phyloP scores from a whole-genome alignment of 2,113 vertebrate species.

The Mormyrus iriodes region DNA sequence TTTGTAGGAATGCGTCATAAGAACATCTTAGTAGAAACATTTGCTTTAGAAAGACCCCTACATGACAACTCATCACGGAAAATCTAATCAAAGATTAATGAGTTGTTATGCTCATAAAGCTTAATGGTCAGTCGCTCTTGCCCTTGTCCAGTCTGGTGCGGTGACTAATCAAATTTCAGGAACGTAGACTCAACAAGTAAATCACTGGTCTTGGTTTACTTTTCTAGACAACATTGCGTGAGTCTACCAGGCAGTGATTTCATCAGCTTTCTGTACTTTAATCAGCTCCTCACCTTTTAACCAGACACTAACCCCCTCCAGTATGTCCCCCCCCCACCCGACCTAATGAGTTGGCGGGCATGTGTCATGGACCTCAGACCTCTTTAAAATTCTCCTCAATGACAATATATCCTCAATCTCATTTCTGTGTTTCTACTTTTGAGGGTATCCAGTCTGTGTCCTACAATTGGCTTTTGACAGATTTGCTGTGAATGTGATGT shows the following conservation, averaged over 20 bases:
- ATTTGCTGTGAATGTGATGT: not conserved
- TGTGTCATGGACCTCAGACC: not conserved
- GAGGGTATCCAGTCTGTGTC: not conserved
- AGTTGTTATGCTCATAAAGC: constrained; percentile 1
- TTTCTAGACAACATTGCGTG: constrained; percentile 5
- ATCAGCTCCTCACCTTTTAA: constrained; percentile 2
- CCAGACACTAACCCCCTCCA: not conserved
- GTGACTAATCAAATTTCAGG: constrained; percentile 57
- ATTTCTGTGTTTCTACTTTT: not conserved
- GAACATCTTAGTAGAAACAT: not conserved
- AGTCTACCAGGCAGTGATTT: not conserved
- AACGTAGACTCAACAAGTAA: constrained; percentile 33
- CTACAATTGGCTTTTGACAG: not conserved
- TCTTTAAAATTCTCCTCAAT: not conserved
- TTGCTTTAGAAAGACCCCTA: not conserved
- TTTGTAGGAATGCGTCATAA: not conserved
- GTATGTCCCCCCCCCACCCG: not conserved
- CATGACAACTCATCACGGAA: not conserved
- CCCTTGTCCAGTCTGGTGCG: constrained; percentile 20
- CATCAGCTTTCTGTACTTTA: constrained; percentile 15
- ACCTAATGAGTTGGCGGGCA: not conserved
- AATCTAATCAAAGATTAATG: constrained; percentile 10
- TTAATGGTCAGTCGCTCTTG: not conserved
- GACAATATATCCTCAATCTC: not conserved
- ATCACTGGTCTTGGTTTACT: constrained; percentile 27